Base-by-base conservation (phyloP, 2,113 vertebrate species). In the Mionectes macconnelli region DNA sequence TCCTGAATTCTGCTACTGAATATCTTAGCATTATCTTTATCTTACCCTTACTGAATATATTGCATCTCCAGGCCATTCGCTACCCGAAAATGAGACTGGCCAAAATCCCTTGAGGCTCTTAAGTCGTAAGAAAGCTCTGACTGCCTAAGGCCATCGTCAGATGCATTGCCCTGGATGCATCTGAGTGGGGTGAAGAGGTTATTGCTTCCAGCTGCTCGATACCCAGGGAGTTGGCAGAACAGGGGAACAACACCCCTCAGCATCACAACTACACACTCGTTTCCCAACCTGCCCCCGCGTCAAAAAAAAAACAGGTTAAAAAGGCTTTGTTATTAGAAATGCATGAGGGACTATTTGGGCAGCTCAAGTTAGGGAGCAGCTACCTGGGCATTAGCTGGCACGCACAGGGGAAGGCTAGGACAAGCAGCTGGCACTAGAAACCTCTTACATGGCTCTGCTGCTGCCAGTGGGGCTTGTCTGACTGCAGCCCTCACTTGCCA, bases 141-240 rank as follows among this genome's bases (percentile, higher is more conserved):
- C 66, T 78, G 92, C 92, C 93, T 55, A 44, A 84, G 69, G 87
- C 74, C 39, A 44, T 56, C 3, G 0, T 83, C 69, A 84, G 81
- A 93, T 39, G 47, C 5, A 5, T 8, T 78, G 81, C 81, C 64
- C 83, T 79, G 19, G 37, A 66, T 83, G 52, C 89, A 84, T 84
- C 45, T 25, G 52, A 78, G 89, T 55, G 47, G 39, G 87, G 90
- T 82, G 81, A 94, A 87, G 44, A 84, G 92, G 96, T 91, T 74
- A 91, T 6, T 64, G 84, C 84, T 86, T 75, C 90, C 89, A 90
- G 94, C 83, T 87, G 89, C 77, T 84, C 3, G 0, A 13, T 17
- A 49, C 53, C 3, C 1, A 6, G 17, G 20, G 50, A 39, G 22
- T 3, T 4, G 1, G 27, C 0, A 0, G 12, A 16, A 17, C 0